Evolutionary conservation across 2,888 invertebrate genomes (phyloP), one percentile per base, ranked within the genome.

Genomic region (Pachliopta kotzebuea): DNA sequence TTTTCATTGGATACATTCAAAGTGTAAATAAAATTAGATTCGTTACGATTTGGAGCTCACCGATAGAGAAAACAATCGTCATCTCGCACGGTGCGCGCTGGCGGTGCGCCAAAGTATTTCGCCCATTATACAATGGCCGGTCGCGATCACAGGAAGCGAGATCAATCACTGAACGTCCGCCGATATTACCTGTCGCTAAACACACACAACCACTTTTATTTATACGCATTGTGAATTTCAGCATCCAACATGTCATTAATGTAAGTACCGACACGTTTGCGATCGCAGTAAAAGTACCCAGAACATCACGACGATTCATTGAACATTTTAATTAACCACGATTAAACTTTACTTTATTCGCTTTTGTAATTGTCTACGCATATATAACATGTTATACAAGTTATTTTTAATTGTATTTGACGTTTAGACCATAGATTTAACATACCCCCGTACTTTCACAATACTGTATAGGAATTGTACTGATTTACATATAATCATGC

Each of bases 41-140:
- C 58, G 42, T 57, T 54, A 59, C 54, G 59, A 31, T 59, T 59
- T 55, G 23, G 54, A 49, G 54, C 49, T 59, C 49, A 26, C 20
- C 20, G 56, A 64, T 64, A 50, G 50, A 60, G 56, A 52, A 64
- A 64, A 60, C 64, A 60, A 60, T 64, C 60, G 60, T 79, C 76
- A 74, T 78, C 76, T 81, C 77, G 76, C 76, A 77, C 76, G 75
- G 77, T 77, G 73, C 70, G 74, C 68, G 72, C 79, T 89, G 89
- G 89, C 84, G 66, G 67, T 57, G 65, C 66, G 88, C 89, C 89
- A 89, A 77, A 81, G 76, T 81, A 84, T 85, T 84, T 82, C 78
- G 80, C 74, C 80, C 81, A 83, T 79, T 83, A 80, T 79, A 79
- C 79, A 76, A 76, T 75, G 77, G 75, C 74, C 74, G 79, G 75